Evolutionary conservation across 1,140 invertebrate species (phyloP), one percentile per base, ranked within the genome.

Genomic region (Patella vulgata): DNA sequence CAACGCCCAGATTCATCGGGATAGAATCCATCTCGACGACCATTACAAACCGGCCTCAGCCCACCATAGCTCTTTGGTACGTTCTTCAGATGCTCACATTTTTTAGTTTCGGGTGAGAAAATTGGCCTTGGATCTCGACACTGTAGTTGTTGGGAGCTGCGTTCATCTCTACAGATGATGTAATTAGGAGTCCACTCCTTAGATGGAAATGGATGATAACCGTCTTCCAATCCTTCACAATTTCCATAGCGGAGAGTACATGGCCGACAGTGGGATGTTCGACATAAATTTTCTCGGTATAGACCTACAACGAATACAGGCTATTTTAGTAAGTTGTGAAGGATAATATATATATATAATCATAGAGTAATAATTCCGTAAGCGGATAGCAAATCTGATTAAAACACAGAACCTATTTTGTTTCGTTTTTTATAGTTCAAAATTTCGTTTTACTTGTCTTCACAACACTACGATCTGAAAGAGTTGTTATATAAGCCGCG

Each of bases 141-240:
- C 14, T 55, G 28, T 12, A 40, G 30, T 21, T 66, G 64, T 4
- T 59, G 36, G 14, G 73, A 31, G 0, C 65, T 68, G 25, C 75
- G 66, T 33, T 71, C 68, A 28, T 71, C 59, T 27, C 70, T 66
- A 53, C 75, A 78, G 0, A 57, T 31, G 3, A 78, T 57, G 46
- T 70, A 74, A 2, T 63, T 53, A 1, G 64, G 59, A 1, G 63
- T 58, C 74, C 71, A 74, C 23, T 43, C 39, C 14, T 65, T 40
- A 0, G 48, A 55, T 2, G 69, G 68, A 33, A 73, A 70, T 19
- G 66, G 40, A 11, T 78, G 69, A 27, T 51, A 51, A 27, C 76
- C 76, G 44, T 75, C 68, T 30, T 39, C 11, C 28, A 60, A 39
- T 39, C 72, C 68, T 5, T 68, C 54, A 66, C 76, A 78, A 55